Conservation (phyloP, 53 echinoderm and acorn worm species). For the Pentamera pediparva region DNA sequence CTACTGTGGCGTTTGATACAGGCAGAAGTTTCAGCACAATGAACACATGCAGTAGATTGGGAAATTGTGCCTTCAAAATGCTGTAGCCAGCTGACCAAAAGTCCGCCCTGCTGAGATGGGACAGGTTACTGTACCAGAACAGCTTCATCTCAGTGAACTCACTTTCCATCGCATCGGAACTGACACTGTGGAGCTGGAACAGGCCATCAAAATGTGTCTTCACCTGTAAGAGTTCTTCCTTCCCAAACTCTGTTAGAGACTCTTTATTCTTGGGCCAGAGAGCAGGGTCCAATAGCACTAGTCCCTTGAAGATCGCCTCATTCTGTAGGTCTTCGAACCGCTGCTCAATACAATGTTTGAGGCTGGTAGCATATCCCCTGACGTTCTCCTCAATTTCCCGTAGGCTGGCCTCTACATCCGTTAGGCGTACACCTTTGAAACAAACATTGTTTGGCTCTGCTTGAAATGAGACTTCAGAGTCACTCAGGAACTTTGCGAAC, state of each 20-base stretch:
- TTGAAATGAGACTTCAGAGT: conserved; percentile 6
- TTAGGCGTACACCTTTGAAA: conserved; percentile 6
- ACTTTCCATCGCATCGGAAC: conserved; percentile 11
- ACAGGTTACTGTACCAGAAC: conserved; percentile 25
- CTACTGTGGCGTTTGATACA: conserved; percentile 39
- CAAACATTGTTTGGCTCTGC: neutral
- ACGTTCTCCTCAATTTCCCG: conserved; percentile 9
- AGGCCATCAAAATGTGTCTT: conserved; percentile 8
- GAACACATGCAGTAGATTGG: conserved; percentile 29
- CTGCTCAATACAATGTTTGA: conserved; percentile 6
- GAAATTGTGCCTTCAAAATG: conserved; percentile 1
- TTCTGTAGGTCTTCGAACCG: neutral
- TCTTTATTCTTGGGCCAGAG: conserved; percentile 32
- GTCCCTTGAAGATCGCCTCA: neutral
- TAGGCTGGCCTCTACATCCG: neutral
- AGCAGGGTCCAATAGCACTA: neutral
- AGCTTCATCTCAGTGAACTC: conserved; percentile 28
- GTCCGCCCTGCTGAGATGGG: neutral
- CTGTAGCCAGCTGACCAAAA: conserved; percentile 13
- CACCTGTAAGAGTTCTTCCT: conserved; percentile 22
- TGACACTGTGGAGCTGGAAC: conserved; percentile 20
- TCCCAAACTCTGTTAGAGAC: conserved; percentile 25
- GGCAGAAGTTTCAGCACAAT: conserved; percentile 21
- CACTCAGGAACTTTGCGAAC: neutral
- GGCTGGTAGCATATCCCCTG: neutral